A percentile compares a stretch with the other conserved stretches of the same genome.
phyloP scores from a whole-genome alignment of 2,888 invertebrate genomes.

The Torymus auratus region DNA sequence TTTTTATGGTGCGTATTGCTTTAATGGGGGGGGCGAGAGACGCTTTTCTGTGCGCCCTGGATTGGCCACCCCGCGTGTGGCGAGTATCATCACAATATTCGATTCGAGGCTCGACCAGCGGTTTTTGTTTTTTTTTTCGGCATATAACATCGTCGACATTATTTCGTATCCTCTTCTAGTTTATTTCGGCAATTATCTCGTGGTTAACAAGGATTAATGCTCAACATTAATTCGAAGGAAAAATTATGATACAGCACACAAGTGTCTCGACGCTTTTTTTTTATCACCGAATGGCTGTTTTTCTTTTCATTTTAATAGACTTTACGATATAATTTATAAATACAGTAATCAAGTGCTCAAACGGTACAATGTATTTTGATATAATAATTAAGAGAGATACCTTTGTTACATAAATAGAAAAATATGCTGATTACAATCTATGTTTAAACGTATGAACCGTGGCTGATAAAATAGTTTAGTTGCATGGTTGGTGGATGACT shows the following conservation, averaged over 20 bases:
- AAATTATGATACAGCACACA: neutral
- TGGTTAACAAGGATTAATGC: constrained; percentile 38
- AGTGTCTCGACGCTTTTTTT: no score
- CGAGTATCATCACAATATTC: no score
- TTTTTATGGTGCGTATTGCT: no score
- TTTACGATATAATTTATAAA: constrained; percentile 1
- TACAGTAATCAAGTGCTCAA: constrained; percentile 2
- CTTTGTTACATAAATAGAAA: constrained; percentile 27
- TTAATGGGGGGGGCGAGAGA: no score
- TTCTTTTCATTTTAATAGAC: neutral
- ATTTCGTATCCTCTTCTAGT: neutral
- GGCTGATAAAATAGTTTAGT: constrained; percentile 20
- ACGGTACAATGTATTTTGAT: neutral
- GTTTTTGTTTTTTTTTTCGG: neutral
- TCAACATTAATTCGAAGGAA: constrained; percentile 42
- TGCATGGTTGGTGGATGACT: neutral
- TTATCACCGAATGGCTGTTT: no score
- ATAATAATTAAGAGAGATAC: constrained; percentile 3
- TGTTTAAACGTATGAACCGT: constrained; percentile 13
- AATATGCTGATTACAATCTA: constrained; percentile 24
- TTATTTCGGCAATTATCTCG: neutral
- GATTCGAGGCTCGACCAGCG: neutral
- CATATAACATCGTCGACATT: neutral
- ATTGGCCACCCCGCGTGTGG: no score
- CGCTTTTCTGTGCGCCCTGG: no score